Evolutionary conservation across 2,113 vertebrate species (phyloP), one percentile per base, ranked within the genome.

Genomic region (Heptranchias perlo): DNA sequence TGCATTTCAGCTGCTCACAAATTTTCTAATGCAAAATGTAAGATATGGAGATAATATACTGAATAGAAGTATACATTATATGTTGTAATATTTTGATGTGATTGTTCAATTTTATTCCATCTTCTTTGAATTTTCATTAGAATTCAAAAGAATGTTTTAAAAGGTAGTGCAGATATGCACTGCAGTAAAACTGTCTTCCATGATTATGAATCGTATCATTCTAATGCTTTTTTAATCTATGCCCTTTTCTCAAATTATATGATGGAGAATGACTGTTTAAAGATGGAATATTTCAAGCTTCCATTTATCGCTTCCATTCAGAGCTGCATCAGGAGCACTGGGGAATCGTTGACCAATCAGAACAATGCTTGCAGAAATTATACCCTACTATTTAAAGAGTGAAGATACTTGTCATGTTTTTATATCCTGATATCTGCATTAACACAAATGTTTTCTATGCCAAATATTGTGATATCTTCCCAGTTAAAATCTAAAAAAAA

Each of bases 51-150:
- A 49, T 82, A 91, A 16, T 23, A 93, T 93, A 64, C n/a, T 21
- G 61, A 93, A 93, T 25, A 62, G 54, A 64, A 64, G 64, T 64
- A 64, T 6, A 39, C 21, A 93, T 93, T 93, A 62, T 93, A 64
- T 39, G 61, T n/a, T 64, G 35, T 61, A 93, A 93, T 62, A 64
- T 93, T 62, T 61, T 64, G 14, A 62, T 93, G 58, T 91, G 49
- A 91, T 52, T 91, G 58, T 91, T 54, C 87, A 64, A 93, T 64
- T 64, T 93, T 62, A 61, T 44, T 93, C 91, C 91, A 93, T 61
- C 58, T 64, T 64, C 61, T 47, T 25, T n/a, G 52, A 93, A 62
- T 93, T 93, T 64, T 39, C 61, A 93, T 93, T 93, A 64, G 35
- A 93, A 61, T 93, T 93, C n/a, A 93, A 62, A 62, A 93, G 25